phyloP scores from a whole-genome alignment of 2,888 invertebrate genomes.

The Oscheius myriophilus region DNA sequence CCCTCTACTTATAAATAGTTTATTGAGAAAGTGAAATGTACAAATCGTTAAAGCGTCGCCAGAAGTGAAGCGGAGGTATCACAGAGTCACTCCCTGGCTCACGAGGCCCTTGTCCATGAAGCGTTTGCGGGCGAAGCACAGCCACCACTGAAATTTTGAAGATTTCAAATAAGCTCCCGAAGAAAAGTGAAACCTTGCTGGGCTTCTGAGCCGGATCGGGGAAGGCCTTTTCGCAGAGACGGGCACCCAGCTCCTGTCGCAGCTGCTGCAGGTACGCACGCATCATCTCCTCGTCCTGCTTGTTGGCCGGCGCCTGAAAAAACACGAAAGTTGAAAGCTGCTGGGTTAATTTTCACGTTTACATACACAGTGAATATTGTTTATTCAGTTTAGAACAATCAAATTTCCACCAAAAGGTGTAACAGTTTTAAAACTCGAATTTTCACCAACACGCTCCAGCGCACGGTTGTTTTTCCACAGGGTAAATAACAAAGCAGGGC shows the following conservation, averaged over 20 bases:
- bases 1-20: not conserved
- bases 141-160: constrained; percentile 83
- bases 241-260: constrained; percentile 90
- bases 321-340: no score
- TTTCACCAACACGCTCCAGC: no score
- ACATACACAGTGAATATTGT: no score
- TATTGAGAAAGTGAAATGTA: constrained; percentile 16
- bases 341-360: no score
- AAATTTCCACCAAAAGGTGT: no score
- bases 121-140: constrained; percentile 98
- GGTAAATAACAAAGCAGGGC: no score
- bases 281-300: constrained; percentile 81
- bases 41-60: constrained; percentile 12
- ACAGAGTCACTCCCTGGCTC: constrained; percentile 78
- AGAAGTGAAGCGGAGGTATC: constrained; percentile 14
- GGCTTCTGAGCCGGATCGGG: constrained; percentile 85
- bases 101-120: constrained; percentile 98
- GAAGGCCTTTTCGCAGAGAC: constrained; percentile 92
- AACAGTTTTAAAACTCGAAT: no score
- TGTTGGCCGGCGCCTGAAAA: constrained; percentile 42
- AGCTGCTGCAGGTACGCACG: constrained; percentile 91
- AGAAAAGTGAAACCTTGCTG: constrained; percentile 81
- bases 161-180: not conserved
- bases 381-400: no score
- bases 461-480: no score